Conservation (phyloP, 2,797 vertebrate species). For the Gymnoscopelus microlampas region DNA sequence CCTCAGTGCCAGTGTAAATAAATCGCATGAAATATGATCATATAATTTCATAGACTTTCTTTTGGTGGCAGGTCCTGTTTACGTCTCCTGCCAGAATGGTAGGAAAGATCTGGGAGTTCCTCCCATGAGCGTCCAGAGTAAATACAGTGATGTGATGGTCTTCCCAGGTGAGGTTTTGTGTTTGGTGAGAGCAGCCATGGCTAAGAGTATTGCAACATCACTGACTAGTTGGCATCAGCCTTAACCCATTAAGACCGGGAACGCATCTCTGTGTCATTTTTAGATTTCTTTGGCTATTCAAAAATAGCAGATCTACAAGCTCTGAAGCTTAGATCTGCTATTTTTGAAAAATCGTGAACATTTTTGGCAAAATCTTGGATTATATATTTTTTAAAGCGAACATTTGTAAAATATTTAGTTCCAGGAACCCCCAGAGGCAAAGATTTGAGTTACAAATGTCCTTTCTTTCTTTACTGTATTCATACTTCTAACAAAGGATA, state of each 20-base stretch:
- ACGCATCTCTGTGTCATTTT: no score
- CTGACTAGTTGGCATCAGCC: constrained; percentile 10
- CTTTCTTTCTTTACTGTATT: background rate
- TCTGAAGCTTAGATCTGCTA: no score
- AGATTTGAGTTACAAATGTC: no score
- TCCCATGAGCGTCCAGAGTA: constrained; percentile 52
- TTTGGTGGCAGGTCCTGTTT: constrained; percentile 32
- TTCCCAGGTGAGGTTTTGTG: constrained; percentile 56
- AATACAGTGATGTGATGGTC: constrained; percentile 55
- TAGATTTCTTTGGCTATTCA: no score
- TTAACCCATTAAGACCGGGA: no score
- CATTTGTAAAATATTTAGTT: no score
- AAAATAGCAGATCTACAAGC: no score
- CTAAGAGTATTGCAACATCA: constrained; percentile 32
- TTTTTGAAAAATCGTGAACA: no score
- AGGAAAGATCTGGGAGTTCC: constrained; percentile 52
- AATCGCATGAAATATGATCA: constrained; percentile 45
- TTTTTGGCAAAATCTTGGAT: no score
- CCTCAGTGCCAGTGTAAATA: constrained; percentile 51
- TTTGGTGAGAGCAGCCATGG: constrained; percentile 32
- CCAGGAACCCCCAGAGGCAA: no score
- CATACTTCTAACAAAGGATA: background rate
- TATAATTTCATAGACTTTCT: constrained; percentile 52
- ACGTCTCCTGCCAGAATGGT: constrained; percentile 51
- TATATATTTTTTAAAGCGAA: no score